Percentiles rank a stretch among this genome's conserved stretches.
Conservation (phyloP, 2,797 vertebrate species). For the Scolopax rusticola region DNA sequence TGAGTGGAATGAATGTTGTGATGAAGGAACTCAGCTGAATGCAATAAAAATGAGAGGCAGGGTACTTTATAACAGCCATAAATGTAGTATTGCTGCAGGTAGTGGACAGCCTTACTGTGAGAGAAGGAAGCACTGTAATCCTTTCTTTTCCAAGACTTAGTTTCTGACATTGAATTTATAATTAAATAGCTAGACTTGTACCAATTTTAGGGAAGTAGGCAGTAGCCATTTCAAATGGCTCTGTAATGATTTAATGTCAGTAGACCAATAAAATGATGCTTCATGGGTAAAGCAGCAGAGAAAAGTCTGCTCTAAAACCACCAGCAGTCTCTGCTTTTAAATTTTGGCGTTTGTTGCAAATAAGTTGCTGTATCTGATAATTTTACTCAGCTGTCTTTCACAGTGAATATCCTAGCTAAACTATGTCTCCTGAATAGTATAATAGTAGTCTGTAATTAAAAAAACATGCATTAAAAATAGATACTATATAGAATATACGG, state of each 20-base stretch:
- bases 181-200: background rate
- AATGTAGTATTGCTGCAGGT: background rate
- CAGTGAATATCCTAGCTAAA: background rate
- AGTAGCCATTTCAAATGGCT: background rate
- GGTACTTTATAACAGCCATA: background rate
- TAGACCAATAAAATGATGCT: background rate
- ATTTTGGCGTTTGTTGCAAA: background rate
- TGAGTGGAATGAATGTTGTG: background rate
- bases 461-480: background rate
- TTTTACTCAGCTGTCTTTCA: background rate
- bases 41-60: background rate
- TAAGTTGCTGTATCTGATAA: background rate
- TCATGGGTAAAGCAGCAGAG: background rate
- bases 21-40: background rate
- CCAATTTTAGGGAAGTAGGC: background rate
- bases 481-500: background rate
- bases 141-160: background rate
- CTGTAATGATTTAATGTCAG: background rate
- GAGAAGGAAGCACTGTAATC: background rate
- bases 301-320: background rate
- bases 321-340: background rate
- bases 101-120: background rate
- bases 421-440: background rate
- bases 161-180: slow-evolving; percentile 1
- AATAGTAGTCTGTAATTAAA: background rate